Base-by-base conservation (phyloP, 1,140 invertebrate species). In the Saccostrea glomerata region DNA sequence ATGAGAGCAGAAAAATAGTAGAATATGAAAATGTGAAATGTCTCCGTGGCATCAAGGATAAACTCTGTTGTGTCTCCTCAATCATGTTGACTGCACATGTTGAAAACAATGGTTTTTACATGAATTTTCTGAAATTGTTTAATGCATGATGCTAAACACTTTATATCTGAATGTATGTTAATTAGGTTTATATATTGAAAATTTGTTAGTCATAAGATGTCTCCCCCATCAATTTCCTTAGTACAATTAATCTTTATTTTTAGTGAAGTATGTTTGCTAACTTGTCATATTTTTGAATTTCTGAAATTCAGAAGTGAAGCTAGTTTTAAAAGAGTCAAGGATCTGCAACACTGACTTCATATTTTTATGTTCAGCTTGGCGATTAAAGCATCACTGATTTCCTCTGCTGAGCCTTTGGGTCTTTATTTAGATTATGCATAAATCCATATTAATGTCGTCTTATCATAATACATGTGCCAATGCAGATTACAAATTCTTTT, bases 391-490 rank as follows among this genome's bases (percentile, higher is more conserved):
- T 63, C 5, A 63, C 13, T 17, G 17, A 60, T 60, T 63, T 63
- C 15, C 58, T 63, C 7, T 36, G 25, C 13, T 12, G 30, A 30
- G 70, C 30, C 70, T 30, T 63, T 63, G 5, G 15, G 58, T 63
- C 58, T 63, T 63, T 63, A 63, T 63, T 63, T 77, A 77, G 70
- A 77, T 77, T 77, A 36, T 17, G 15, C 15, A 36, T 77, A 30
- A 30, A 77, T 77, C 70, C 25, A 30, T 77, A 77, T 30, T 77
- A 77, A 77, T 77, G 25, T 77, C 15, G 70, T 77, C 25, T 77
- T 77, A 36, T 77, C 70, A 77, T 17, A 40, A 77, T 77, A 36
- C 70, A 77, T 77, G 58, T 63, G 58, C n/a, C 58, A 63, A 6
- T 63, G 58, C 58, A 63, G 58, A 63, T 36, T 77, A 77, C 30